Conservation (phyloP, 1,140 invertebrate genomes). For the Lepidotrigona ventralis region DNA sequence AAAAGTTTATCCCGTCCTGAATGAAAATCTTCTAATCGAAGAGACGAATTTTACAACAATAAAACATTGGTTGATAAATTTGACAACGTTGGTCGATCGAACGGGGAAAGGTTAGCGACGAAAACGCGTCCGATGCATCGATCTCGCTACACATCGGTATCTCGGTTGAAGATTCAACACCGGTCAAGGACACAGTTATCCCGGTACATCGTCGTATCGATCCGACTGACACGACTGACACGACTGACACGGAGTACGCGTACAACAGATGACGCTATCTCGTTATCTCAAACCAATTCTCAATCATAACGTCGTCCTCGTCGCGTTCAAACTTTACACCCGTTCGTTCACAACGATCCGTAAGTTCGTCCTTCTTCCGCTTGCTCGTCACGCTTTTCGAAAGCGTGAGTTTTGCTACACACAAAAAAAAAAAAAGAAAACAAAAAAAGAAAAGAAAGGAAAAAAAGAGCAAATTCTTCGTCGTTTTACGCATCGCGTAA, state of each 20-base stretch:
- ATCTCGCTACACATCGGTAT: background rate
- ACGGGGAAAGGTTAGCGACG: background rate
- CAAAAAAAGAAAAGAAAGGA: too few relatives aligned
- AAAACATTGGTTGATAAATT: background rate
- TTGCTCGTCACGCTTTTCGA: too few relatives aligned
- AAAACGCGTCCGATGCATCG: background rate
- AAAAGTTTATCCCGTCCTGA: background rate
- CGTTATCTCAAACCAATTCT: background rate
- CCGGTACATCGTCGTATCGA: conserved; percentile 43
- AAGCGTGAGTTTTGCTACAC: too few relatives aligned
- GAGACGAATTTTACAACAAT: background rate
- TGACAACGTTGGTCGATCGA: background rate
- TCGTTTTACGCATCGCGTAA: too few relatives aligned
- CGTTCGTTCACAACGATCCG: background rate
- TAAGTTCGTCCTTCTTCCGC: background rate
- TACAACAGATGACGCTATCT: background rate
- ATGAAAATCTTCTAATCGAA: background rate
- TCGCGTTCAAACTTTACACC: background rate
- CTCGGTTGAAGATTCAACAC: conserved; percentile 1
- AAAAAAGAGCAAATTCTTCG: too few relatives aligned
- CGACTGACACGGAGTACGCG: conserved; percentile 6
- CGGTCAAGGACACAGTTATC: conserved; percentile 36
- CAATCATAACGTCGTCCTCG: background rate
- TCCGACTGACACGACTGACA: conserved; percentile 1
- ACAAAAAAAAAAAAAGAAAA: too few relatives aligned